phyloP scores from a whole-genome alignment of 2,888 invertebrate species.

The Drosophila mercatorum region DNA sequence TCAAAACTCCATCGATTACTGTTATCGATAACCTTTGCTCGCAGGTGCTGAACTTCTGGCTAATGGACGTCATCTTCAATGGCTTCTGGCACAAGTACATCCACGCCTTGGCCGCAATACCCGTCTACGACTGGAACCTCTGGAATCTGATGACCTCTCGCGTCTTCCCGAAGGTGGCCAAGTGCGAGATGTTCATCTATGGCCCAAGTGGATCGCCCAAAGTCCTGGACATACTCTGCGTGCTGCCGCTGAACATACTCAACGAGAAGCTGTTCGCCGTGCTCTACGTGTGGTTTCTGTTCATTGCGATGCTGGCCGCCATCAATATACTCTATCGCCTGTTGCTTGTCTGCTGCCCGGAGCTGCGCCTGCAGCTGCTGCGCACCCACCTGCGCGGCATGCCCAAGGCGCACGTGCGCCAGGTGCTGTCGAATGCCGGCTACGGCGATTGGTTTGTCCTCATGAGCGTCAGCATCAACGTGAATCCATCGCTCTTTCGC shows the following conservation, averaged over 20 bases:
- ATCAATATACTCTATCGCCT: constrained; percentile 88
- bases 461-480: constrained; percentile 90
- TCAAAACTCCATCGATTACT: neutral
- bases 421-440: constrained; percentile 73
- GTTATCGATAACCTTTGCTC: constrained; percentile 3
- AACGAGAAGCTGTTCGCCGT: constrained; percentile 91
- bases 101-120: constrained; percentile 71
- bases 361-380: constrained; percentile 70
- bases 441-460: constrained; percentile 92
- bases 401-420: constrained; percentile 64
- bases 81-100: constrained; percentile 81
- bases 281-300: constrained; percentile 90
- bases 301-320: constrained; percentile 87
- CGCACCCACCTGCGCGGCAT: constrained; percentile 70
- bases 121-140: constrained; percentile 76
- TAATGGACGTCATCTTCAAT: constrained; percentile 79
- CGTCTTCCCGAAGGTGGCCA: constrained; percentile 89
- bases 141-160: constrained; percentile 81
- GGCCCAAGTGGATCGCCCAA: constrained; percentile 93
- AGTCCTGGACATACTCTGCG: constrained; percentile 90
- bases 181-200: constrained; percentile 94
- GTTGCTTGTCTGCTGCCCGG: constrained; percentile 85
- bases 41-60: constrained; percentile 74
- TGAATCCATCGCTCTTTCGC: constrained; percentile 88
- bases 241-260: constrained; percentile 90